These are phyloP conservation scores for Chromoteleia sp. DNA, from an alignment of 2,888 invertebrate species.

Conservation along the genomic window DNA sequence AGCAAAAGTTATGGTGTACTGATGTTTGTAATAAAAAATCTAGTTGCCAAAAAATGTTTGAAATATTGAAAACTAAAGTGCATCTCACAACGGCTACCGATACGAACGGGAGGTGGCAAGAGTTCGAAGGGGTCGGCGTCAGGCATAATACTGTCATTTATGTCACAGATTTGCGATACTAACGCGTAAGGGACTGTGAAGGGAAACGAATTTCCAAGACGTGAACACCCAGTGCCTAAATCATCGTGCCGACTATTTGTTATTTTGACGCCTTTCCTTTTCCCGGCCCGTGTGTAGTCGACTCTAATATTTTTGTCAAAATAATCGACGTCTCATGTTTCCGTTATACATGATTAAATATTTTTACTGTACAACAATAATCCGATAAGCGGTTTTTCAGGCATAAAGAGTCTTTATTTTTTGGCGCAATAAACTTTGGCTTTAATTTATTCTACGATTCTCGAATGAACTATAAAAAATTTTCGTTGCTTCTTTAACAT, in stretches of 20 bases:
- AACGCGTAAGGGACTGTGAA: conserved; percentile 14
- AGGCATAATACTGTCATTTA: conserved; percentile 68
- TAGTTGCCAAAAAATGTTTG: conserved; percentile 8
- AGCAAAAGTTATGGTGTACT: conserved; percentile 4
- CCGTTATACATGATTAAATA: conserved; percentile 14
- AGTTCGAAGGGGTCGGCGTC: conserved; percentile 35
- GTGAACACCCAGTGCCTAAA: conserved; percentile 16
- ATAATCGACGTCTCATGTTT: background rate
- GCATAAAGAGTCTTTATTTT: background rate
- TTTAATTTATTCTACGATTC: conserved; percentile 26
- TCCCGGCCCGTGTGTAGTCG: background rate
- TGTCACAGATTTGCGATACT: conserved; percentile 67
- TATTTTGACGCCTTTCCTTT: conserved; percentile 16
- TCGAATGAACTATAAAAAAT: conserved; percentile 33
- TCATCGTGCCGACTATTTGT: conserved; percentile 42
- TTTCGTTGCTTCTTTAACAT: conserved; percentile 13
- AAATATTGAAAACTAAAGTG: conserved; percentile 27
- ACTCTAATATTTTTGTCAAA: background rate
- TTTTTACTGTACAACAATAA: background rate
- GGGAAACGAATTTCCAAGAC: conserved; percentile 39
- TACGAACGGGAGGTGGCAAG: conserved; percentile 52
- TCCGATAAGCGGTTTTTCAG: background rate
- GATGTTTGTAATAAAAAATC: background rate
- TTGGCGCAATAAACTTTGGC: conserved; percentile 10
- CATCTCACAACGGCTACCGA: conserved; percentile 69